Conservation (phyloP, 2,797 vertebrate genomes). For the Danio choprae region DNA sequence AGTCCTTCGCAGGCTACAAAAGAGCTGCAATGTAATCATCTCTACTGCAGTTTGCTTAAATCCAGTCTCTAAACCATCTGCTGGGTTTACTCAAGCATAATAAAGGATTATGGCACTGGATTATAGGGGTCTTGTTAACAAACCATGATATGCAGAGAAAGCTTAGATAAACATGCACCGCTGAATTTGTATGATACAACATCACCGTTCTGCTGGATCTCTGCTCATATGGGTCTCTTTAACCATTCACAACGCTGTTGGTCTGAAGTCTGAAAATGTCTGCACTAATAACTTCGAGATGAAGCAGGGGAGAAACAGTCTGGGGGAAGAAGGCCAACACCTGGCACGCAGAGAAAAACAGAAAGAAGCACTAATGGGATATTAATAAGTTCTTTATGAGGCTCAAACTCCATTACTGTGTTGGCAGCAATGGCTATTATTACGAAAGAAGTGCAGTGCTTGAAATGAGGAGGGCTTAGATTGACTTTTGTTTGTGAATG, state of each 20-base stretch:
- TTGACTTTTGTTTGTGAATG: background rate
- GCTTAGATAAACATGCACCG: slow-evolving; percentile 12
- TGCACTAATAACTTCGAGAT: slow-evolving; percentile 3
- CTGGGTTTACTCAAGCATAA: slow-evolving; percentile 28
- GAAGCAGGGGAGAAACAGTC: background rate
- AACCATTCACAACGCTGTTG: slow-evolving; percentile 16
- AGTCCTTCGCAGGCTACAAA: slow-evolving; percentile 36
- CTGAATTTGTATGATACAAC: background rate
- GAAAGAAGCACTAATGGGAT: slow-evolving; percentile 33
- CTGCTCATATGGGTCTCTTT: slow-evolving; percentile 18
- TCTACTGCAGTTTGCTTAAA: slow-evolving; percentile 37
- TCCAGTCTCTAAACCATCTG: slow-evolving; percentile 43
- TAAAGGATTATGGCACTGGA: slow-evolving; percentile 47
- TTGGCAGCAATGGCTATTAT: background rate
- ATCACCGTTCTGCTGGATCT: background rate
- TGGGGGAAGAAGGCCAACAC: slow-evolving; percentile 14
- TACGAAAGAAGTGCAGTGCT: background rate
- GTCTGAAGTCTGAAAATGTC: background rate
- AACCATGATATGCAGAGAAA: slow-evolving; percentile 25
- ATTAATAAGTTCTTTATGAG: slow-evolving; percentile 29
- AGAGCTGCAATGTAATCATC: slow-evolving; percentile 36
- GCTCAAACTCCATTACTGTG: background rate
- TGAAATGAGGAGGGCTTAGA: background rate
- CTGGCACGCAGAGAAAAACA: slow-evolving; percentile 2
- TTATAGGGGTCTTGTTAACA: slow-evolving; percentile 42